Percentiles rank a stretch among this genome's conserved stretches.
phyloP scores from a whole-genome alignment of 2,797 vertebrate species.

The Sylvia borin region DNA sequence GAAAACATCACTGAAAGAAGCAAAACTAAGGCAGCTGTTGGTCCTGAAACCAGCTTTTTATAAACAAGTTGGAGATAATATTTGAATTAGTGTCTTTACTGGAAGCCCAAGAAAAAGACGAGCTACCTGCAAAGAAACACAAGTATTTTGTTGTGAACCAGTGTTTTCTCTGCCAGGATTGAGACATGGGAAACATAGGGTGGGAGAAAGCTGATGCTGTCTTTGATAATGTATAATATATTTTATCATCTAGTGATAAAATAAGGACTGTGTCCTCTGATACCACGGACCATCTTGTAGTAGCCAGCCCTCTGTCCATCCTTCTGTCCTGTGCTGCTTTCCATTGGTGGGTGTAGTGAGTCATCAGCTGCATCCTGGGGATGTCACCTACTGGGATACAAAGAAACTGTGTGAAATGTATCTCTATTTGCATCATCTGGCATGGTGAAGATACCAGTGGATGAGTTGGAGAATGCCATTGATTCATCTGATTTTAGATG shows the following conservation, averaged over 20 bases:
- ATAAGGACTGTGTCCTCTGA: neutral
- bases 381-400: neutral
- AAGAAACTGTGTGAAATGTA: neutral
- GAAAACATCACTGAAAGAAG: constrained; percentile 10
- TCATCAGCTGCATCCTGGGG: neutral
- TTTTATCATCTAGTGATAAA: neutral
- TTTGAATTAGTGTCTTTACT: neutral
- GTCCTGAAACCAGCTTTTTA: neutral
- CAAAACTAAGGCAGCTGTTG: constrained; percentile 18
- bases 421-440: neutral
- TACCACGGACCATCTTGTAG: neutral
- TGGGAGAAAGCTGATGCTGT: neutral
- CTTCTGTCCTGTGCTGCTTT: neutral
- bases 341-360: neutral
- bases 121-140: neutral
- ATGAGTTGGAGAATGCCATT: neutral
- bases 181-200: neutral
- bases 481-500: neutral
- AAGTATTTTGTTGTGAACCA: neutral
- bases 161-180: neutral
- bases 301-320: neutral
- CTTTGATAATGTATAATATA: neutral
- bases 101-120: neutral
- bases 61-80: neutral
- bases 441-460: neutral